A percentile compares a stretch with the other conserved stretches of the same genome.
phyloP scores from a whole-genome alignment of 2,888 invertebrate genomes.

The Andrena marginata region DNA sequence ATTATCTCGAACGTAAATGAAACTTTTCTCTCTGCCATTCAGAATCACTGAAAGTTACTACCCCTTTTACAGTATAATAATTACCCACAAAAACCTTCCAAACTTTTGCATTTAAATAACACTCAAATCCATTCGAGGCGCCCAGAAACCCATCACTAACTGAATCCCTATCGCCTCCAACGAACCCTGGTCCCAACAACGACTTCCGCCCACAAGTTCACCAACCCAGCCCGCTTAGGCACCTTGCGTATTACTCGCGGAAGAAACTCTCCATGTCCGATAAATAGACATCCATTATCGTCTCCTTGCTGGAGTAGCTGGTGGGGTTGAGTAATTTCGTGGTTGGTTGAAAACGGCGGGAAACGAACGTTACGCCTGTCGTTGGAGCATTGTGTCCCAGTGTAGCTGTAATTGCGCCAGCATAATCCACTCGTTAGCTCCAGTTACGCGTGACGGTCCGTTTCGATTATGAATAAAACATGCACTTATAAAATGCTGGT shows the following conservation, averaged over 20 bases:
- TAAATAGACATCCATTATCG: background rate
- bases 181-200: no score
- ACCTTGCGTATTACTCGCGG: background rate
- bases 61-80: no score
- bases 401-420: conserved; percentile 53
- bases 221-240: no score
- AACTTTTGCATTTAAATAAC: no score
- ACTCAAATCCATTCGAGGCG: no score
- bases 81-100: no score
- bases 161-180: no score
- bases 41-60: no score
- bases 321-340: conserved; percentile 38
- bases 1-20: no score
- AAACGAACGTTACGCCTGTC: conserved; percentile 39
- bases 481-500: conserved; percentile 61
- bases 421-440: conserved; percentile 58
- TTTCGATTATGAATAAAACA: conserved; percentile 69
- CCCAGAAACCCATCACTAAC: no score
- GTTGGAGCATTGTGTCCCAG: conserved; percentile 29
- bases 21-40: no score
- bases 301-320: background rate
- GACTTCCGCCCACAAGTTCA: no score
- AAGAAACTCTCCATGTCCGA: background rate
- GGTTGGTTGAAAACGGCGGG: conserved; percentile 20
- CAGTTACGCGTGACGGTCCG: conserved; percentile 36